Conservation (phyloP, 2,797 vertebrate species). For the Molossus alvarezi region DNA sequence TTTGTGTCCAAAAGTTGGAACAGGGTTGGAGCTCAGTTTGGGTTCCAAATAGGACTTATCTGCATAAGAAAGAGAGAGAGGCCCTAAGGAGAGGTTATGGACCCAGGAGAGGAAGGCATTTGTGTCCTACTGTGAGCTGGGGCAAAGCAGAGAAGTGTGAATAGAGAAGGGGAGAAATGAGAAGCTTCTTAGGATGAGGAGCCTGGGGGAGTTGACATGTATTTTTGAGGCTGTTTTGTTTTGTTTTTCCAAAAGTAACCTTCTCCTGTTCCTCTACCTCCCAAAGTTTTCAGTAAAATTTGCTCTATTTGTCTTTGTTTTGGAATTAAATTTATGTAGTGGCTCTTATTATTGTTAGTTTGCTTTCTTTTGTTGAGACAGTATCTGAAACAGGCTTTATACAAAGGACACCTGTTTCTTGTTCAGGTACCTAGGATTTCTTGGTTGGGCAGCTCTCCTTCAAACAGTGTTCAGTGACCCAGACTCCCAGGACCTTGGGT, state of each 20-base stretch:
- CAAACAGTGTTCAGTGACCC: neutral
- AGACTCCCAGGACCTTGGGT: neutral
- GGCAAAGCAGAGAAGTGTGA: neutral
- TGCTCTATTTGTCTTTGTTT: neutral
- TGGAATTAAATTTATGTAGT: neutral
- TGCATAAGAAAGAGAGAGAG: neutral
- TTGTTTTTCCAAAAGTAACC: neutral
- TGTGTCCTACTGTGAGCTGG: neutral
- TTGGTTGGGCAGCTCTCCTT: neutral
- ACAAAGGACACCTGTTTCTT: neutral
- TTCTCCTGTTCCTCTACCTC: neutral
- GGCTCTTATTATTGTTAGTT: neutral
- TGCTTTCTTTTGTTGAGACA: neutral
- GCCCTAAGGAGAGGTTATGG: neutral
- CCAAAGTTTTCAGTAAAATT: neutral
- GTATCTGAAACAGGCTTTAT: neutral
- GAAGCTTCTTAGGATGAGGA: rapidly evolving
- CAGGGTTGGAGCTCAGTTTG: neutral
- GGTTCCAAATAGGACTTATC: neutral
- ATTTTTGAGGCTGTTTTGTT: neutral
- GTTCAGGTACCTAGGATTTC: neutral
- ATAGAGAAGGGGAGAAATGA: neutral
- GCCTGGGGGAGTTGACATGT: neutral
- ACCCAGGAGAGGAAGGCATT: rapidly evolving
- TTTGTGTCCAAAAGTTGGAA: neutral